Evolutionary conservation across 1,140 invertebrate genomes (phyloP), one percentile per base, ranked within the genome.

Genomic region (Camponotus pennsylvanicus): DNA sequence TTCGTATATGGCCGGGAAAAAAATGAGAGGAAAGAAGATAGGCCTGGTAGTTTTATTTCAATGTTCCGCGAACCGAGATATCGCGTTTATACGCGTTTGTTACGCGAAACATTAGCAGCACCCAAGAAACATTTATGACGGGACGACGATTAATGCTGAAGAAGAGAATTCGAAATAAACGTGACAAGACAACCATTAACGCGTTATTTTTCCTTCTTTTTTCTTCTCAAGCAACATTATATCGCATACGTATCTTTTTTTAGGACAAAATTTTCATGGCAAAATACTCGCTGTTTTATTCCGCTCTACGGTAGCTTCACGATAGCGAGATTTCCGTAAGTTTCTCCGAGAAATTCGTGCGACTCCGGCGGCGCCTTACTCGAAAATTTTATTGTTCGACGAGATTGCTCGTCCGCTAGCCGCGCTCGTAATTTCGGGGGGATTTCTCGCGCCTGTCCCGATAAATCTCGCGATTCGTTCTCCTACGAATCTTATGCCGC

Each of bases 351-450:
- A 89, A 89, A 89, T 89, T 89, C 85, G 57, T 21, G 69, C 69
- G 52, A 61, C 52, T 82, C 40, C 49, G 13, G 52, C 52, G 49
- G 21, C 52, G 37, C 7, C 55, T 55, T 45, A 55, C 27, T 71
- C 85, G 57, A 87, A 89, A 89, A 89, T 89, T 89, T 86, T 89
- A 89, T 89, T 55, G 85, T 75, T 27, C 71, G 9, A 63, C 84
- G 77, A 77, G 80, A 89, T 89, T 89, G 87, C 77, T 83, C 79
- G 69, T 83, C 79, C 69, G 69, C 55, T 83, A 83, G 69, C 52
- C 79, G 66, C 69, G 79, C 79, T 75, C 79, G 79, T 83, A 83
- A 83, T 83, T 83, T 83, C 69, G 79, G 79, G 40, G 32, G 79
- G 79, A 83, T 83, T 83, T 83, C 79, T 83, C 79, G 79, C 79